phyloP scores from a whole-genome alignment of 2,797 vertebrate genomes.

The Toxotes lorentzi region DNA sequence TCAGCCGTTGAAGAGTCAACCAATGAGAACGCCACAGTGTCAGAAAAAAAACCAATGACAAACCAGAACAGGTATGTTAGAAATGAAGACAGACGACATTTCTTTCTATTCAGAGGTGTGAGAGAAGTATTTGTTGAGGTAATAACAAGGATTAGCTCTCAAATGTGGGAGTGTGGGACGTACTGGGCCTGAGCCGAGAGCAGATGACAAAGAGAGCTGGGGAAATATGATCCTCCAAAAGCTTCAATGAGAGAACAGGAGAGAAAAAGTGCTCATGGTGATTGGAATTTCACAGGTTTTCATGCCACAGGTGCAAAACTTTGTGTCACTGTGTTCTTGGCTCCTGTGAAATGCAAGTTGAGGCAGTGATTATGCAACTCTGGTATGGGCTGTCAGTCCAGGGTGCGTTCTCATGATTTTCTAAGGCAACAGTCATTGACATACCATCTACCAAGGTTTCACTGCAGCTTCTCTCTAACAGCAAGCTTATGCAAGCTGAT shows the following conservation, averaged over 20 bases:
- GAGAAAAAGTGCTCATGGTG: constrained; percentile 6
- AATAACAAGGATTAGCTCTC: constrained; percentile 58
- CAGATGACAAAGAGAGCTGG: constrained; percentile 33
- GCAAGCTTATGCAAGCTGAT: constrained; percentile 18
- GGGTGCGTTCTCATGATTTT: constrained; percentile 18
- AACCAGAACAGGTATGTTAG: constrained; percentile 50
- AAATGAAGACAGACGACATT: constrained; percentile 74
- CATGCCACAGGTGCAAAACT: constrained; percentile 48
- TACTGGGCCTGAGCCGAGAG: constrained; percentile 7
- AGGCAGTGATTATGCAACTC: constrained; percentile 29
- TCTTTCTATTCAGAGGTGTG: constrained; percentile 27
- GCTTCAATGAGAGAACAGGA: neutral
- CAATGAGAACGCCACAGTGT: constrained; percentile 5
- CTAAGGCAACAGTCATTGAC: constrained; percentile 1
- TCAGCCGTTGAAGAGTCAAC: constrained; percentile 9
- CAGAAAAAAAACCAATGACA: constrained; percentile 16
- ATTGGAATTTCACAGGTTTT: constrained; percentile 37
- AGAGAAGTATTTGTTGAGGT: constrained; percentile 46
- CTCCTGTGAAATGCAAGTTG: constrained; percentile 30
- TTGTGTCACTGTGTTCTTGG: constrained; percentile 26
- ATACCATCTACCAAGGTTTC: constrained; percentile 1
- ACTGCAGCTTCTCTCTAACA: constrained; percentile 12
- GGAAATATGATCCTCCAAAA: constrained; percentile 48
- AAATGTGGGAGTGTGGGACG: constrained; percentile 39
- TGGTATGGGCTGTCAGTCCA: neutral